Conservation (phyloP, 2,113 vertebrate genomes). For the Jaculus jaculus region DNA sequence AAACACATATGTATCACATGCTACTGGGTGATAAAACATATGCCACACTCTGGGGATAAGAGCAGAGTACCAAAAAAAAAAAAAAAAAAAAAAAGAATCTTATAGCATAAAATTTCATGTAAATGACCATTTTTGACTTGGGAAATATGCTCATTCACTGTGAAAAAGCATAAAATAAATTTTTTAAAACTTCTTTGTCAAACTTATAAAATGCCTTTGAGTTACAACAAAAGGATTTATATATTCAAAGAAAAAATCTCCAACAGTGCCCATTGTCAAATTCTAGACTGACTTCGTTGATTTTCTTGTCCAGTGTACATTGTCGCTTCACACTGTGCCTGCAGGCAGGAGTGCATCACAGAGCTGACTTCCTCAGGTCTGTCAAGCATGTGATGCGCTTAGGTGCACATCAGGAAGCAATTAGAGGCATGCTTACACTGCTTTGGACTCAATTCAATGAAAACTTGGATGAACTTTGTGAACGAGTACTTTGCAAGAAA, state of each 20-base stretch:
- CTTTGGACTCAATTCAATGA: neutral
- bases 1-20: neutral
- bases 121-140: neutral
- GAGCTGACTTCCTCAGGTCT: neutral
- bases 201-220: conserved; percentile 19
- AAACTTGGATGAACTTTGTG: neutral
- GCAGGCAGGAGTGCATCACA: neutral
- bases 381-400: neutral
- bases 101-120: neutral
- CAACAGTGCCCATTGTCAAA: neutral
- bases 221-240: neutral
- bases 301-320: neutral
- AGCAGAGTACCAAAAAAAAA: neutral
- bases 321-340: neutral
- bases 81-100: neutral
- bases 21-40: neutral
- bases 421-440: neutral
- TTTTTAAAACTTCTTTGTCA: neutral
- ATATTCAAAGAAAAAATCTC: conserved; percentile 31
- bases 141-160: neutral
- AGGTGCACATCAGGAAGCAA: neutral
- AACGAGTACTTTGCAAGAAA: neutral
- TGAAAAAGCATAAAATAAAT: neutral
- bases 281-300: neutral
- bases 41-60: neutral